phyloP scores from a whole-genome alignment of 1,140 invertebrate species.

The Epicauta chinensis region DNA sequence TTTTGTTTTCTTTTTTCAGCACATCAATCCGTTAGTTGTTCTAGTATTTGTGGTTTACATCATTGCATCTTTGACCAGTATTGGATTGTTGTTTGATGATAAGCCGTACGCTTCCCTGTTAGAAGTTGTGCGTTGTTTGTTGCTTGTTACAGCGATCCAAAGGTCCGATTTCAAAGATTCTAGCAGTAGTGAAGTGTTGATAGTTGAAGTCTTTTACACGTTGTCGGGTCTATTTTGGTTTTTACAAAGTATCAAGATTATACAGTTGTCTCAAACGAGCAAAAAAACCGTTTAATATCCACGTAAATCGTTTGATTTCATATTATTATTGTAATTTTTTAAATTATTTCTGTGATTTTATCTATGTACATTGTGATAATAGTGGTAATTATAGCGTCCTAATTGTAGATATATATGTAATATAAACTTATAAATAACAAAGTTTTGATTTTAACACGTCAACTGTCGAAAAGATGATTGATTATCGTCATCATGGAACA shows the following conservation, averaged over 20 bases:
- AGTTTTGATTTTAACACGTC: too few species aligned
- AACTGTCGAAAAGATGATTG: too few species aligned
- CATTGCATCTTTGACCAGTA: constrained; percentile 56
- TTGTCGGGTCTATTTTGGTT: constrained; percentile 44
- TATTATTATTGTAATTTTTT: not conserved
- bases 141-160: constrained; percentile 35
- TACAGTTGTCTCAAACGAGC: constrained; percentile 26
- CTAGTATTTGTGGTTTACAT: constrained; percentile 55
- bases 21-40: constrained; percentile 51
- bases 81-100: constrained; percentile 63
- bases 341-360: too few species aligned
- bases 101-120: constrained; percentile 35
- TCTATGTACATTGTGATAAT: too few species aligned
- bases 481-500: too few species aligned
- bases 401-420: too few species aligned
- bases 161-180: constrained; percentile 29
- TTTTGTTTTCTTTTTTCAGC: constrained; percentile 45
- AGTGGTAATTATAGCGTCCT: too few species aligned
- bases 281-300: too few species aligned
- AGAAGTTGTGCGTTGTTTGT: constrained; percentile 37
- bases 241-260: constrained; percentile 35
- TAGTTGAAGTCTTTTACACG: constrained; percentile 40
- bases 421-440: too few species aligned
- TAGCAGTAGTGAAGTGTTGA: constrained; percentile 24
- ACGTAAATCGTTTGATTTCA: too few species aligned